phyloP scores from a whole-genome alignment of 2,888 invertebrate species.

The Chrysodeixis includens region DNA sequence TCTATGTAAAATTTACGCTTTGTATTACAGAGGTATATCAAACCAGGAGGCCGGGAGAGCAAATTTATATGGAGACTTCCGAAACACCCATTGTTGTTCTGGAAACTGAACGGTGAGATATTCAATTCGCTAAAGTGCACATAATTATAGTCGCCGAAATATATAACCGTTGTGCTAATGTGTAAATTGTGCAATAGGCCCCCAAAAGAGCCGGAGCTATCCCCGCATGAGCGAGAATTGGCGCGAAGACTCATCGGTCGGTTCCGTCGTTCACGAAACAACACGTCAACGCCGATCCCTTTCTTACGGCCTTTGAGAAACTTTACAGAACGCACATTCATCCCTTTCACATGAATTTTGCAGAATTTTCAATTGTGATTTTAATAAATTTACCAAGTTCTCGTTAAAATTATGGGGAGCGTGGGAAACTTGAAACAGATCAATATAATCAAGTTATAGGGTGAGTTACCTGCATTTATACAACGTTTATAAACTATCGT shows the following conservation, averaged over 20 bases:
- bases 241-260: constrained; percentile 79
- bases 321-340: constrained; percentile 56
- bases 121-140: background rate
- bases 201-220: constrained; percentile 73
- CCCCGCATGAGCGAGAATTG: constrained; percentile 76
- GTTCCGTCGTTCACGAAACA: constrained; percentile 76
- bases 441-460: constrained; percentile 18
- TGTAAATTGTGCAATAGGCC: constrained; percentile 65
- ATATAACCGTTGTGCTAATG: background rate
- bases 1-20: background rate
- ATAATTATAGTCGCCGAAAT: too few relatives aligned
- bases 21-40: constrained; percentile 75
- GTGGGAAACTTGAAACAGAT: constrained; percentile 27
- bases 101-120: constrained; percentile 78
- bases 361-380: constrained; percentile 14
- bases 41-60: constrained; percentile 70
- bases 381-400: constrained; percentile 43
- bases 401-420: constrained; percentile 23
- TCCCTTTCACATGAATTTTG: constrained; percentile 40
- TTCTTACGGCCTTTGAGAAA: constrained; percentile 71
- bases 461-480: constrained; percentile 9
- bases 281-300: constrained; percentile 62
- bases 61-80: constrained; percentile 70
- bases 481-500: constrained; percentile 10
- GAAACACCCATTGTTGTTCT: constrained; percentile 76